Evolutionary conservation across 2,888 invertebrate genomes (phyloP), one percentile per base, ranked within the genome.

Genomic region (Morpho helenor): DNA sequence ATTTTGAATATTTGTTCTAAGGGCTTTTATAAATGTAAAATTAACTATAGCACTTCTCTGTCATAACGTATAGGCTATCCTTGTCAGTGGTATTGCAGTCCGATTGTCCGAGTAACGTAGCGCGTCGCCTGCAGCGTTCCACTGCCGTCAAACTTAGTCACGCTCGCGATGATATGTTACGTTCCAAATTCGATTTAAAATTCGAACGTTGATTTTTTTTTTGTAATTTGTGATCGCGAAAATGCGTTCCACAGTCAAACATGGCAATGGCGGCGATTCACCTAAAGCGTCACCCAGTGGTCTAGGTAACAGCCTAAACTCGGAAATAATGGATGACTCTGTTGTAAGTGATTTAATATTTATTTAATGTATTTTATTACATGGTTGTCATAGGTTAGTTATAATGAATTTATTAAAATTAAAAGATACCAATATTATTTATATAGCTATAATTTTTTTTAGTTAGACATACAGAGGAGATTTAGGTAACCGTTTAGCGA

Each of bases 121-220:
- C 49, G 42, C 52, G 56, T 48, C 45, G 55, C 49, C 52, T 54
- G 51, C 42, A 44, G 10, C 8, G 45, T 23, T 31, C 31, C 31
- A 45, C 48, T 46, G 48, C 47, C 57, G 60, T 48, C 56, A 45
- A 46, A 49, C 57, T 10, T 44, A 22, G 44, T 31, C 23, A 57
- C 57, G 64, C 56, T 48, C 61, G 48, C 61, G 64, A 52, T 64
- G 69, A 65, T 66, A 71, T 72, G 68, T 62, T 65, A 53, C 61
- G 50, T 52, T 56, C 45, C 52, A 49, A 59, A 58, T 47, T 56
- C 40, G 23, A 58, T 58, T 49, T 23, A 43, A 60, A 56, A 49
- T 40, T 31, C 54, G 49, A 58, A 39, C 23, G 1, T 23, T 60
- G 7, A 16, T 16, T 54, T 51, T 52, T 51, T 65, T 65, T 60